Evolutionary conservation across 1,140 invertebrate species (phyloP).

Genomic region (Heliconius nattereri): DNA sequence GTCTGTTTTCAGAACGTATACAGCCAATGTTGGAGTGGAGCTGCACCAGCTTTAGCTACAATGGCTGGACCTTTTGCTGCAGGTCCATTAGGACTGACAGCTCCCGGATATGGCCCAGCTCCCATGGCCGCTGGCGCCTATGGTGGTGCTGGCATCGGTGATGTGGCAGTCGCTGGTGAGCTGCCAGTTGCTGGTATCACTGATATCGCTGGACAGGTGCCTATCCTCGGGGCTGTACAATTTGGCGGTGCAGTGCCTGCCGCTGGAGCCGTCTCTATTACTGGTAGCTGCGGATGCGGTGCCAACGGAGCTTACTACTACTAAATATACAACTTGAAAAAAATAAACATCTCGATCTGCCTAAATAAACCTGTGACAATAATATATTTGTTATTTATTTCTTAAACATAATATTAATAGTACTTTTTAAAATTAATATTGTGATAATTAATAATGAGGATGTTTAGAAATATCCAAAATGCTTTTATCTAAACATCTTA

Average conservation of each 20-base stretch:
- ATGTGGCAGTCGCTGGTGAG: slow-evolving; percentile 49
- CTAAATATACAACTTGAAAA: not conserved
- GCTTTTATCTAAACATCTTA: too few relatives aligned
- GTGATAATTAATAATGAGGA: too few relatives aligned
- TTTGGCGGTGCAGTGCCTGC: slow-evolving; percentile 52
- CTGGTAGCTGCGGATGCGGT: slow-evolving; percentile 50
- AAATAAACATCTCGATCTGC: not conserved
- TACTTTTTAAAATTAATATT: too few relatives aligned
- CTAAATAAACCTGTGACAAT: not conserved
- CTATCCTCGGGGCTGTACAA: slow-evolving; percentile 50
- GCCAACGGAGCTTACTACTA: slow-evolving; percentile 28
- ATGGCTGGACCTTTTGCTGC: not conserved
- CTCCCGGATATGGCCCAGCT: not conserved
- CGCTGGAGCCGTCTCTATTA: slow-evolving; percentile 50
- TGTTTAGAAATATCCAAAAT: too few relatives aligned
- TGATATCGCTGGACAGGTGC: slow-evolving; percentile 49
- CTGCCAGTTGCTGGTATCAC: slow-evolving; percentile 52
- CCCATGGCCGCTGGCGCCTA: slow-evolving; percentile 34
- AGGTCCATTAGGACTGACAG: not conserved
- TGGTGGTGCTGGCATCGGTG: slow-evolving; percentile 51
- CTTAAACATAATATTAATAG: not conserved
- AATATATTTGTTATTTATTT: not conserved
- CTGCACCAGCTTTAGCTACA: slow-evolving; percentile 8
- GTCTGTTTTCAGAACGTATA: slow-evolving; percentile 24
- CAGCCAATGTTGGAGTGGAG: slow-evolving; percentile 20